Evolutionary conservation across 2,797 vertebrate genomes (phyloP).

Genomic region (Merluccius polli): DNA sequence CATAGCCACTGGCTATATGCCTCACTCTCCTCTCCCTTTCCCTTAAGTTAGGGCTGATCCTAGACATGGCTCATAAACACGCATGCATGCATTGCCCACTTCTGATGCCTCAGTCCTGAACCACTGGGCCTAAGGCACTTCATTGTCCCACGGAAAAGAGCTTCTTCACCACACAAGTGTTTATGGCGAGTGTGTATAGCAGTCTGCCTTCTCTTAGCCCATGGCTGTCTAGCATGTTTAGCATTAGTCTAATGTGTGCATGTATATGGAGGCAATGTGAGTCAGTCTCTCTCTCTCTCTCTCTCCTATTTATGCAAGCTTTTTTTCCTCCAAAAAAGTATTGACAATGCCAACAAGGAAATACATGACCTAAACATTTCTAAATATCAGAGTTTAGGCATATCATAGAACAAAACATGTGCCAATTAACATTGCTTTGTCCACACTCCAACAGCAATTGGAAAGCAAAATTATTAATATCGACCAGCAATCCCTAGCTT

Average conservation of each 20-base stretch:
- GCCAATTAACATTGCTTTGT: background rate
- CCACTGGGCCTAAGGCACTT: constrained; percentile 40
- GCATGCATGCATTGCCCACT: constrained; percentile 38
- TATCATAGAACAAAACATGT: background rate
- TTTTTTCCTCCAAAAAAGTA: background rate
- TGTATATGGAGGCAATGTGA: constrained; percentile 2
- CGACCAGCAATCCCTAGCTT: background rate
- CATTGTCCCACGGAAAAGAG: constrained; percentile 21
- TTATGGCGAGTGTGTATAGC: constrained; percentile 41
- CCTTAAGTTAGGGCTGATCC: constrained; percentile 50
- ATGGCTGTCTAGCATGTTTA: constrained; percentile 22
- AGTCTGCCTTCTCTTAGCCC: constrained; percentile 31
- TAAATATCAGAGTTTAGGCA: background rate
- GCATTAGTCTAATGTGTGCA: background rate
- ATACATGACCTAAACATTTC: too few relatives aligned
- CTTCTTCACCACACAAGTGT: constrained; percentile 35
- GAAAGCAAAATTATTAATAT: background rate
- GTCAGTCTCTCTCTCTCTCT: background rate
- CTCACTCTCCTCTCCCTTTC: constrained; percentile 48
- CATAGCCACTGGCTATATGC: constrained; percentile 57
- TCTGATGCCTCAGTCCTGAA: constrained; percentile 42
- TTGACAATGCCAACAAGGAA: background rate
- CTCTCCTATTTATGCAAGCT: background rate
- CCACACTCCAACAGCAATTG: background rate
- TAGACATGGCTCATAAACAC: constrained; percentile 46